Conservation (phyloP, 2,113 vertebrate genomes). For the Bombycilla garrulus region DNA sequence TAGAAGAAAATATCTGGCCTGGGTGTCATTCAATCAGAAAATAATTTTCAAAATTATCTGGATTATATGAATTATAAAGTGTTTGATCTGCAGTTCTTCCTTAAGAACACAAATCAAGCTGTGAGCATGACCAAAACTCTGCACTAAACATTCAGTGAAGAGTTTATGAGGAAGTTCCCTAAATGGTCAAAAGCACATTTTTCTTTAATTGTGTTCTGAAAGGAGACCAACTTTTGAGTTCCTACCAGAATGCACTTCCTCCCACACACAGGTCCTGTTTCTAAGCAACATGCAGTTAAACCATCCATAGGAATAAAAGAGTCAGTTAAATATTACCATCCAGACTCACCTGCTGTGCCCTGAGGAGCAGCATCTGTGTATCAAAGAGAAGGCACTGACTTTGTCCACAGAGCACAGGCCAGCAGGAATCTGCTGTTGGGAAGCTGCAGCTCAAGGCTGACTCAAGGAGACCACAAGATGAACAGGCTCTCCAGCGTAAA, state of each 20-base stretch:
- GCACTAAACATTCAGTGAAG: not conserved
- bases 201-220: not conserved
- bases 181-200: not conserved
- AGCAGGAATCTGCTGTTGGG: not conserved
- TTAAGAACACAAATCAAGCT: not conserved
- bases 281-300: not conserved
- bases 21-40: not conserved
- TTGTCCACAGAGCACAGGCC: not conserved
- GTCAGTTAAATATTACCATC: not conserved
- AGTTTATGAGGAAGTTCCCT: not conserved
- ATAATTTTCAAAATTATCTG: not conserved
- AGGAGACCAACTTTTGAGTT: not conserved
- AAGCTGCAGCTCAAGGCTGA: not conserved
- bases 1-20: not conserved
- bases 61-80: not conserved
- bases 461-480: not conserved
- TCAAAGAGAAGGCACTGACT: not conserved
- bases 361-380: not conserved
- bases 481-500: not conserved
- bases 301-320: not conserved
- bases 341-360: not conserved
- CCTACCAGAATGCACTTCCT: not conserved
- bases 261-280: not conserved
- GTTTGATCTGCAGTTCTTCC: not conserved
- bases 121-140: not conserved